A percentile compares a stretch with the other conserved stretches of the same genome.
Conservation (phyloP, 2,797 vertebrate genomes). For the Melanotaenia boesemani region DNA sequence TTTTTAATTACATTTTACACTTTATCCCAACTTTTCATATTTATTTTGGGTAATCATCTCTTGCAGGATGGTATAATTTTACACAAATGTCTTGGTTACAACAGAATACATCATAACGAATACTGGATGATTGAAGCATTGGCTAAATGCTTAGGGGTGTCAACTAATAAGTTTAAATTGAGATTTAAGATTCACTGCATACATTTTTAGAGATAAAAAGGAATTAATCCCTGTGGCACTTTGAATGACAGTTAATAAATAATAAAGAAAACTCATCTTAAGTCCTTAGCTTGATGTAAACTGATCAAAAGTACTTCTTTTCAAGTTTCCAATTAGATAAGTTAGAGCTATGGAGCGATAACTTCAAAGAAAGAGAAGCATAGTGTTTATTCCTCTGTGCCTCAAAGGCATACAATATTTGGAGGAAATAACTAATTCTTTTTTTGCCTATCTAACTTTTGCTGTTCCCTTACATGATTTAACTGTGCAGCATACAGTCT, state of each 20-base stretch:
- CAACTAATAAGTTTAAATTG: slow-evolving; percentile 10
- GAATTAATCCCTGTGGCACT: slow-evolving; percentile 13
- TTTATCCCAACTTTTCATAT: too few relatives aligned
- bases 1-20: too few relatives aligned
- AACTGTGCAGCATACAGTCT: slow-evolving; percentile 54
- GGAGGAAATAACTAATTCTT: slow-evolving; percentile 62
- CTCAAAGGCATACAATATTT: slow-evolving; percentile 71
- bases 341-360: slow-evolving; percentile 58
- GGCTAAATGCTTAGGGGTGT: neutral
- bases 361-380: slow-evolving; percentile 78
- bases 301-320: slow-evolving; percentile 68
- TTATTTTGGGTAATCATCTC: neutral
- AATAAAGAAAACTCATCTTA: slow-evolving; percentile 26
- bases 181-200: neutral
- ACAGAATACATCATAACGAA: slow-evolving; percentile 4
- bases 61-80: neutral
- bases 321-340: slow-evolving; percentile 71
- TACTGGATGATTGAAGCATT: neutral
- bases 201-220: slow-evolving; percentile 13
- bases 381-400: slow-evolving; percentile 70
- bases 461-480: slow-evolving; percentile 59
- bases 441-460: slow-evolving; percentile 68
- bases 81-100: neutral
- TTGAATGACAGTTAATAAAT: slow-evolving; percentile 28
- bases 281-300: slow-evolving; percentile 42